phyloP scores from a whole-genome alignment of 2,888 invertebrate species.

The Brenthis ino region DNA sequence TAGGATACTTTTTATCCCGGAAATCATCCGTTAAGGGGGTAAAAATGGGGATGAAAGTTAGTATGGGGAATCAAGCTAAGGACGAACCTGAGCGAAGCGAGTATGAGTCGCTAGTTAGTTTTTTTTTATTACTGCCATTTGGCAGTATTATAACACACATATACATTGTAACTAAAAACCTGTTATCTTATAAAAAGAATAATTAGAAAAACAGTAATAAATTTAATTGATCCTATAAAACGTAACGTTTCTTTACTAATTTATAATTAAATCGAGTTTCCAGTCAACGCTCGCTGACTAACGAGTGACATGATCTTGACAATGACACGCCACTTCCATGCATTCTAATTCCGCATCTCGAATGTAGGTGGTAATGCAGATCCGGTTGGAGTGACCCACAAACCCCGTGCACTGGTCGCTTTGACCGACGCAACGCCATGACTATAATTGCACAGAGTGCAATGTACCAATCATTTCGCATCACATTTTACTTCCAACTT shows the following conservation, averaged over 20 bases:
- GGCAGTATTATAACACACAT: too few species aligned
- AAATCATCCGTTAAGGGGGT: too few species aligned
- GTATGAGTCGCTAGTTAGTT: background rate
- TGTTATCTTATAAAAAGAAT: too few species aligned
- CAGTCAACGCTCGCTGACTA: constrained; percentile 26
- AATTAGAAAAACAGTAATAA: too few species aligned
- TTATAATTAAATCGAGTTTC: constrained; percentile 2
- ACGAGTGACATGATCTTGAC: constrained; percentile 24
- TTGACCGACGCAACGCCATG: constrained; percentile 44
- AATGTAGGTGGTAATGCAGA: constrained; percentile 40
- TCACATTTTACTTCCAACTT: background rate
- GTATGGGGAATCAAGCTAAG: too few species aligned
- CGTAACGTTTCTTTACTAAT: too few species aligned
- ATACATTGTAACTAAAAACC: too few species aligned
- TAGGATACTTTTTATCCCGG: too few species aligned
- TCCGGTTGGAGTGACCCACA: constrained; percentile 67
- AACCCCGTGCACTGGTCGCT: constrained; percentile 59
- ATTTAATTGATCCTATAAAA: too few species aligned
- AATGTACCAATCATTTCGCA: constrained; percentile 25
- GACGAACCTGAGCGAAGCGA: too few species aligned
- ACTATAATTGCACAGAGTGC: constrained; percentile 52
- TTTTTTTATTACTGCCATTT: too few species aligned
- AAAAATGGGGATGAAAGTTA: too few species aligned
- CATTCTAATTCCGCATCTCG: constrained; percentile 37
- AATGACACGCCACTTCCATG: constrained; percentile 39